These are phyloP conservation scores for Hylaeus anthracinus DNA, from an alignment of 1,140 invertebrate genomes.

Conservation along the genomic window DNA sequence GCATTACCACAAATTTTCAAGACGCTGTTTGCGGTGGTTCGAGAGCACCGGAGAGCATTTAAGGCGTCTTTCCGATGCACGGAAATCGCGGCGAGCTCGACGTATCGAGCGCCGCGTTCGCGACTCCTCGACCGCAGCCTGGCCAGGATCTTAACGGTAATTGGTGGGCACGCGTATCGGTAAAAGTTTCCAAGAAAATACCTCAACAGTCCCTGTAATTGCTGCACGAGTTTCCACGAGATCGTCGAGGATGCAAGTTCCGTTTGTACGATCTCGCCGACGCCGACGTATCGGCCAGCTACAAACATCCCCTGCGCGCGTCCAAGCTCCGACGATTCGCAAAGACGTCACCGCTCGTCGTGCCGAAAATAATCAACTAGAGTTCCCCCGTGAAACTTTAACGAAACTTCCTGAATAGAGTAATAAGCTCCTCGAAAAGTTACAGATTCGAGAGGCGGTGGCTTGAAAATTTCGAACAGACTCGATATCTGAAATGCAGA, in stretches of 20 bases:
- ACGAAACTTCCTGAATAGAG: neutral
- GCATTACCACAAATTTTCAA: slow-evolving; percentile 58
- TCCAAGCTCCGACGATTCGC: neutral
- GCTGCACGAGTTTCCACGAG: neutral
- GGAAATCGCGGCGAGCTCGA: slow-evolving; percentile 15
- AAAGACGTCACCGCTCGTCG: neutral
- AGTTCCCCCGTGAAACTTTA: neutral
- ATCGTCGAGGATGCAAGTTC: slow-evolving; percentile 1
- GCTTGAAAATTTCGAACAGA: neutral
- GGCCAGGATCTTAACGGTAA: slow-evolving; percentile 15
- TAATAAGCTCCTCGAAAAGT: neutral
- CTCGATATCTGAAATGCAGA: neutral
- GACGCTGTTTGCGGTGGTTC: slow-evolving; percentile 26
- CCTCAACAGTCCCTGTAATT: neutral
- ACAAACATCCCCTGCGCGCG: neutral
- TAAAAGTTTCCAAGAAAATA: slow-evolving; percentile 25
- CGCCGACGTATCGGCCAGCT: slow-evolving; percentile 4
- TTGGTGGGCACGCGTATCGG: neutral
- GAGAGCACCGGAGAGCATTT: slow-evolving; percentile 14
- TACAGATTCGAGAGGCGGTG: neutral
- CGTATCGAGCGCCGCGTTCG: slow-evolving; percentile 11
- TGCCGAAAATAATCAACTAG: neutral
- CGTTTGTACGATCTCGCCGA: neutral
- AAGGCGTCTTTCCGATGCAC: slow-evolving; percentile 29
- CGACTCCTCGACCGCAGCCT: neutral